Percentiles rank a stretch among this genome's conserved stretches.
These are phyloP conservation scores for Graphium colonna DNA, from an alignment of 2,888 invertebrate species.

Conservation along the genomic window DNA sequence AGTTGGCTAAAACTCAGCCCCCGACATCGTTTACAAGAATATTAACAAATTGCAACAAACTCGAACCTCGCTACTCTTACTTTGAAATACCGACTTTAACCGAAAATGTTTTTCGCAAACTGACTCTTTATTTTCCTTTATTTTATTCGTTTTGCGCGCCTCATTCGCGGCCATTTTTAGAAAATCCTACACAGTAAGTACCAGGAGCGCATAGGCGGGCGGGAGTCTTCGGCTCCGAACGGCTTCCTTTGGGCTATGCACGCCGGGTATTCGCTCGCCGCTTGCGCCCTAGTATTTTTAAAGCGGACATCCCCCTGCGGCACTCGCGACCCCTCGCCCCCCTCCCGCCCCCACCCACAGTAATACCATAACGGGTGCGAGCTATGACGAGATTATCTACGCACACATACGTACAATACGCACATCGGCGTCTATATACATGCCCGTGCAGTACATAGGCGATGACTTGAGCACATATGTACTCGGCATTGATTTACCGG, in stretches of 20 bases:
- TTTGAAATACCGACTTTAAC: slow-evolving; percentile 23
- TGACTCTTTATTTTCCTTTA: too few species aligned
- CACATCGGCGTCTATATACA: slow-evolving; percentile 62
- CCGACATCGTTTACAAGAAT: slow-evolving; percentile 13
- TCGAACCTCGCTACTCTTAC: too few species aligned
- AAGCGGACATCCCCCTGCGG: slow-evolving; percentile 72
- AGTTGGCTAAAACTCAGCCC: slow-evolving; percentile 19
- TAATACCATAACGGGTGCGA: slow-evolving; percentile 79
- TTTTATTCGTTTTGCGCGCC: too few species aligned
- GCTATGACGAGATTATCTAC: slow-evolving; percentile 80
- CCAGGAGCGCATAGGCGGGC: slow-evolving; percentile 47
- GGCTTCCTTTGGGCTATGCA: slow-evolving; percentile 66
- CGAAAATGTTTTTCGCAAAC: slow-evolving; percentile 50
- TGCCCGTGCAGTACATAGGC: slow-evolving; percentile 61
- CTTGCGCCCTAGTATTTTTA: slow-evolving; percentile 73
- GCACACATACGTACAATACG: slow-evolving; percentile 61
- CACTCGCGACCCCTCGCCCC: slow-evolving; percentile 48
- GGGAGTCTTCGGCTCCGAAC: slow-evolving; percentile 57
- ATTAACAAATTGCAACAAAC: slow-evolving; percentile 31
- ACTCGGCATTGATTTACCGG: slow-evolving; percentile 71
- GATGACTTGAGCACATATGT: slow-evolving; percentile 70
- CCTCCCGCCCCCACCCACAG: slow-evolving; percentile 56
- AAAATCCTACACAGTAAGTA: slow-evolving; percentile 51
- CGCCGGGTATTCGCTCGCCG: slow-evolving; percentile 50
- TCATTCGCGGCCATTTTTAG: slow-evolving; percentile 44